phyloP scores from a whole-genome alignment of 2,113 vertebrate genomes.

The Strix aluco region DNA sequence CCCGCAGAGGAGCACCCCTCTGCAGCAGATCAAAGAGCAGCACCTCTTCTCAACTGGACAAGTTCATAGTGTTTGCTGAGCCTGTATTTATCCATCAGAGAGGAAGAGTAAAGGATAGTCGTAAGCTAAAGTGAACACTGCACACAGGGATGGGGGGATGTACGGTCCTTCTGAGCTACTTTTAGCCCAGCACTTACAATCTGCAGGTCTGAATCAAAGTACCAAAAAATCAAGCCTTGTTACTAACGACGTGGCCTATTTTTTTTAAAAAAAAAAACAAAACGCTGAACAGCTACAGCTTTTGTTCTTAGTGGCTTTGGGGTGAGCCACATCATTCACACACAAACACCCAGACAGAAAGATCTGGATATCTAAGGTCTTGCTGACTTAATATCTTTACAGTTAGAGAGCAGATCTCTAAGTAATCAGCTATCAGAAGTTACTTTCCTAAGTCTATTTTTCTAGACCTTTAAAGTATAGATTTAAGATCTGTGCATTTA shows the following conservation, averaged over 20 bases:
- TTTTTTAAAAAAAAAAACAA: background rate
- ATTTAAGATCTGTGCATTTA: background rate
- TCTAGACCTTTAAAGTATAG: background rate
- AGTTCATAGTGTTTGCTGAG: background rate
- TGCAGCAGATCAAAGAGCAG: background rate
- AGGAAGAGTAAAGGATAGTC: background rate
- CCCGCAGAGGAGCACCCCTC: background rate
- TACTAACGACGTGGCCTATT: background rate
- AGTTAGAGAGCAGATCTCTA: background rate
- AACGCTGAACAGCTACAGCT: background rate
- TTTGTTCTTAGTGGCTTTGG: conserved; percentile 11
- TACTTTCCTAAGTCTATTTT: background rate
- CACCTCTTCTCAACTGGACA: background rate
- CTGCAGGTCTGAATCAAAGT: conserved; percentile 3
- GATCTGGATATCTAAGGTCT: background rate
- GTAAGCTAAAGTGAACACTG: background rate
- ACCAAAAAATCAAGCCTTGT: background rate
- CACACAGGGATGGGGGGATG: fast-evolving
- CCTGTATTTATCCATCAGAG: background rate
- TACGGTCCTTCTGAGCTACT: background rate
- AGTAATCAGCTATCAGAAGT: background rate
- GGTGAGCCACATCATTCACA: conserved; percentile 1
- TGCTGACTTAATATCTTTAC: background rate
- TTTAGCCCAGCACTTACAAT: background rate
- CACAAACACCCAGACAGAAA: background rate